Base-by-base conservation (phyloP, 92 coral and sea anemone genomes). In the Zoanthus solanderi region DNA sequence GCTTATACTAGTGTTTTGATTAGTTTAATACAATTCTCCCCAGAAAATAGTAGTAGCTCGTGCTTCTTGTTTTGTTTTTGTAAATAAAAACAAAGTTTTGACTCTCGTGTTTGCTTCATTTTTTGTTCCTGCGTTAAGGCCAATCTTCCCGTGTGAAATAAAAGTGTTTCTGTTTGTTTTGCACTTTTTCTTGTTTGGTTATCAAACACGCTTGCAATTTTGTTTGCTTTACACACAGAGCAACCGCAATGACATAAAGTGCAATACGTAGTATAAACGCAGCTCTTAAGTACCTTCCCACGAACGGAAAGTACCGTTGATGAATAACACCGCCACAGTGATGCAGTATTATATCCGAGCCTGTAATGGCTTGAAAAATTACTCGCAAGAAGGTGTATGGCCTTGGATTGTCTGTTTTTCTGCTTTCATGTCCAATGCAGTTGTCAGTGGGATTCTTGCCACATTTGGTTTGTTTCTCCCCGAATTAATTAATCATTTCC, bases 401-500 rank as follows among this genome's bases (percentile, higher is more conserved):
- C 63, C 85, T 29, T 81, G 85, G 85, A 46, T 81, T 2, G 85
- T 81, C 12, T 81, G 85, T 30, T 18, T 81, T n/a, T 10, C 75
- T 45, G 85, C 85, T 29, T 81, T 81, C 46, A 66, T 81, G 75
- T 81, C 75, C 44, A 81, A 81, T 42, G 75, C 74, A 31, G 85
- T 81, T 15, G 53, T 66, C 11, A n/a, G 75, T 34, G 85, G 85
- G 37, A 66, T 81, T 81, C 60, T 81, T 3, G 45, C 60, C 75
- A 81, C 85, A 5, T 81, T 81, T 47, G 85, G 85, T 13, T 45
- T 81, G 60, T 81, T 81, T 81, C 85, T 81, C 11, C 85, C 85
- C 16, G 57, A 34, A 65, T 73, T 81, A 7, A 81, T 81, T 29
- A 32, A 47, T 17, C 85, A 81, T 81, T 81, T 81, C 17, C 23